A percentile compares a stretch with the other conserved stretches of the same genome.
Evolutionary conservation across 2,888 invertebrate genomes (phyloP).

Genomic region (Drosophila parthenogenetica): DNA sequence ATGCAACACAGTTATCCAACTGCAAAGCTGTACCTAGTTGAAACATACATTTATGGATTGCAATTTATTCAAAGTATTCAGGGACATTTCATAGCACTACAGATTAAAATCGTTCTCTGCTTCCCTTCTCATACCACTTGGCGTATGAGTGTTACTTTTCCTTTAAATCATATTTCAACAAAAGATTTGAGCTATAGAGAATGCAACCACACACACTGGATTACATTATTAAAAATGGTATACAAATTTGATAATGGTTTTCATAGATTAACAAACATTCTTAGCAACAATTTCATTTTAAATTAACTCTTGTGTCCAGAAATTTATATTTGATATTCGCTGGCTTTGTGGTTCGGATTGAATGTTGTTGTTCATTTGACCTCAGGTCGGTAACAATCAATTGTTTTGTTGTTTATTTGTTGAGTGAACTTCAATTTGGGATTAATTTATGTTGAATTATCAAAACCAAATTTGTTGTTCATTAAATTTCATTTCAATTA

Average conservation of each 20-base stretch:
- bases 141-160: background rate
- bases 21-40: slow-evolving; percentile 6
- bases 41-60: background rate
- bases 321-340: slow-evolving; percentile 38
- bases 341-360: slow-evolving; percentile 37
- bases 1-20: slow-evolving; percentile 36
- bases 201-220: background rate
- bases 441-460: slow-evolving; percentile 74
- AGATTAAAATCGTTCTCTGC: background rate
- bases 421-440: slow-evolving; percentile 35
- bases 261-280: background rate
- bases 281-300: background rate
- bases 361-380: slow-evolving; percentile 27
- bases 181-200: background rate
- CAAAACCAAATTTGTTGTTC: slow-evolving; percentile 69
- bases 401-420: slow-evolving; percentile 34
- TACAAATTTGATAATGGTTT: background rate
- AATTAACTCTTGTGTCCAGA: slow-evolving; percentile 5
- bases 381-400: slow-evolving; percentile 24
- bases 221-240: background rate
- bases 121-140: background rate
- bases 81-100: background rate
- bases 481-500: slow-evolving; percentile 77
- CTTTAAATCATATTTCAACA: no score
- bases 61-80: background rate